A percentile compares a stretch with the other conserved stretches of the same genome.
Evolutionary conservation across 1,140 invertebrate species (phyloP).

Genomic region (Asobara japonica): DNA sequence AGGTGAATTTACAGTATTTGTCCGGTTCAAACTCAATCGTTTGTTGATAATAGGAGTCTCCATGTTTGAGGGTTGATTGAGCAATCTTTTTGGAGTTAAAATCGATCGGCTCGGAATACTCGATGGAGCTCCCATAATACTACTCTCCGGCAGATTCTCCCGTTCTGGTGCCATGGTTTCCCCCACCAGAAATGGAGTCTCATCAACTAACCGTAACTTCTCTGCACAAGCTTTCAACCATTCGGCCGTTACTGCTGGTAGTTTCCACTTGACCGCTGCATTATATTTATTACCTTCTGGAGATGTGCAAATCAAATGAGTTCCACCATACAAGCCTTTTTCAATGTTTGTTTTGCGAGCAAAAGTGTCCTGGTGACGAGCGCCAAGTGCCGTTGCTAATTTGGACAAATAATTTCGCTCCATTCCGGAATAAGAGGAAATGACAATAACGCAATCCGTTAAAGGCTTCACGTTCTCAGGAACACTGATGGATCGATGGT

Average conservation of each 20-base stretch:
- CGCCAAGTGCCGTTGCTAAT: conserved; percentile 77
- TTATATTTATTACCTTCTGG: conserved; percentile 82
- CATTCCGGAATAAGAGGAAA: conserved; percentile 77
- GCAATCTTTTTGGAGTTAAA: conserved; percentile 45
- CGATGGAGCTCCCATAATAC: background rate
- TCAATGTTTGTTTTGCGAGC: conserved; percentile 66
- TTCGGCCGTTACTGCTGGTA: conserved; percentile 77
- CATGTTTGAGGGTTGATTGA: conserved; percentile 36
- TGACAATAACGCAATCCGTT: conserved; percentile 76
- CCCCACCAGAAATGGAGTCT: conserved; percentile 72
- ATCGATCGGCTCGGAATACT: conserved; percentile 22
- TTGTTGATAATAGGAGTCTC: conserved; percentile 57
- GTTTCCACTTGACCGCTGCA: conserved; percentile 85
- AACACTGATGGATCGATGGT: conserved; percentile 71
- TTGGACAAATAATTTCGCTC: conserved; percentile 78
- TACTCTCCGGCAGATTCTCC: background rate
- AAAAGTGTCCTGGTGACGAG: conserved; percentile 73
- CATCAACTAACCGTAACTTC: conserved; percentile 67
- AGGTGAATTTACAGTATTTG: conserved; percentile 50
- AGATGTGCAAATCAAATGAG: conserved; percentile 80
- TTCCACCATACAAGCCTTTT: conserved; percentile 64
- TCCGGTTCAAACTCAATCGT: conserved; percentile 46
- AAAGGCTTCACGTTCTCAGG: conserved; percentile 69
- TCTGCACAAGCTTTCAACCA: conserved; percentile 82
- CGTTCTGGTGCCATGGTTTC: conserved; percentile 57